Percentiles rank a stretch among this genome's conserved stretches.
Evolutionary conservation across 2,888 invertebrate genomes (phyloP).

Genomic region (Diogma glabrata): DNA sequence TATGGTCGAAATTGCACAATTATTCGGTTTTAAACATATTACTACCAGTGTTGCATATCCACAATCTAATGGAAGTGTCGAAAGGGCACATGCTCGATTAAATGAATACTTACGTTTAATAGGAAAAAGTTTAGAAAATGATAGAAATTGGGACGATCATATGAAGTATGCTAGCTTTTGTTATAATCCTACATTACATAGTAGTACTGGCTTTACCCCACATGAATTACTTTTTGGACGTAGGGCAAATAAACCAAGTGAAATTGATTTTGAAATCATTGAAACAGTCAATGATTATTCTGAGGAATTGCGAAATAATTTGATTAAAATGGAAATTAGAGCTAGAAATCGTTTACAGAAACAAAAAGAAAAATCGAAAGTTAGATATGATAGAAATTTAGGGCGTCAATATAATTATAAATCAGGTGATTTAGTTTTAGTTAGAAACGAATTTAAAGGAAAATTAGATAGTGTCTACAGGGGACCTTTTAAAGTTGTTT

Average conservation of each 20-base stretch:
- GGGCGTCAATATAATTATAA: background rate
- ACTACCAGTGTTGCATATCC: no score
- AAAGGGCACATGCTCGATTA: no score
- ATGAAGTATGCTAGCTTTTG: no score
- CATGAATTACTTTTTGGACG: background rate
- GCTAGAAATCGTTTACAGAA: no score
- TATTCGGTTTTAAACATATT: no score
- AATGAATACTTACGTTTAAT: no score
- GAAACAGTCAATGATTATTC: background rate
- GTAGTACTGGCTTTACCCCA: no score
- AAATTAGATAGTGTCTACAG: background rate
- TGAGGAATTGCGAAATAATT: background rate
- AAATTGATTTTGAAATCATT: background rate
- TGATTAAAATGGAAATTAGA: background rate
- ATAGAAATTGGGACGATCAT: background rate
- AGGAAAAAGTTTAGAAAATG: no score
- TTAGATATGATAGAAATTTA: background rate
- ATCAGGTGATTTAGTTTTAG: background rate
- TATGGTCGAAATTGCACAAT: no score
- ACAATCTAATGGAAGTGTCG: no score
- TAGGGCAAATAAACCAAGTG: background rate
- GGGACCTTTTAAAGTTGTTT: background rate
- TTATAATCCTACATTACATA: no score
- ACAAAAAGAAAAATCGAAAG: background rate
- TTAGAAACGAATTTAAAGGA: background rate